Base-by-base conservation (phyloP, 2,113 vertebrate genomes). In the Euleptes europaea region DNA sequence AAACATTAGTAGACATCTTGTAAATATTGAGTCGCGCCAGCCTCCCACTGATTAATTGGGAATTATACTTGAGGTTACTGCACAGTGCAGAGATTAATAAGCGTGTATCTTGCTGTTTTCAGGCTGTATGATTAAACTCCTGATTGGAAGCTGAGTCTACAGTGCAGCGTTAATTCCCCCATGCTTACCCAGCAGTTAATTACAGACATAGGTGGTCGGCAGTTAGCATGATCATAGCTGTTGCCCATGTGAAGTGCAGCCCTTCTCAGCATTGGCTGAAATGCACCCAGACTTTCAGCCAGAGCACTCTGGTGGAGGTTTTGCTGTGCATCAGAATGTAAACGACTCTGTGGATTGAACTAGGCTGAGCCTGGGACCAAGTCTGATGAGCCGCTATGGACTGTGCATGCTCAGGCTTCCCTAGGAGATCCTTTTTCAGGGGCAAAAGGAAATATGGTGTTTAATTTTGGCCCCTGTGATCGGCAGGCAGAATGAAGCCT, bases 81-180 rank as follows among this genome's bases (percentile, higher is more conserved):
- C 0, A 35, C 88, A 90, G 92, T 85, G 80, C 92, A 87, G 40
- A 88, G 90, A 93, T 92, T 93, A 94, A 94, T 88, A 89, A 91
- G 78, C 0, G 40, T 0, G 66, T 80, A 0, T 13, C 0, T 79
- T 40, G 1, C 86, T 67, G 87, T 88, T 78, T 89, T 88, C 92
- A 88, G 88, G 80, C 49, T 0, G 1, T 72, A 23, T 93, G 93
- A 95, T 92, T 94, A 94, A 95, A 93, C 78, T 86, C 93, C 91
- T 93, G 92, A 95, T 93, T 92, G 92, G 91, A 84, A 92, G 80
- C 92, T 84, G 88, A 74, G 84, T 90, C 88, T 84, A 77, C 77
- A 80, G 89, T 1, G 38, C 85, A 54, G 73, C 63, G 70, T 85
- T 91, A 94, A 94, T 91, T 94, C 84, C 80, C 85, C 71, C 0